Conservation (phyloP, 2,113 vertebrate species). For the Junco hyemalis region DNA sequence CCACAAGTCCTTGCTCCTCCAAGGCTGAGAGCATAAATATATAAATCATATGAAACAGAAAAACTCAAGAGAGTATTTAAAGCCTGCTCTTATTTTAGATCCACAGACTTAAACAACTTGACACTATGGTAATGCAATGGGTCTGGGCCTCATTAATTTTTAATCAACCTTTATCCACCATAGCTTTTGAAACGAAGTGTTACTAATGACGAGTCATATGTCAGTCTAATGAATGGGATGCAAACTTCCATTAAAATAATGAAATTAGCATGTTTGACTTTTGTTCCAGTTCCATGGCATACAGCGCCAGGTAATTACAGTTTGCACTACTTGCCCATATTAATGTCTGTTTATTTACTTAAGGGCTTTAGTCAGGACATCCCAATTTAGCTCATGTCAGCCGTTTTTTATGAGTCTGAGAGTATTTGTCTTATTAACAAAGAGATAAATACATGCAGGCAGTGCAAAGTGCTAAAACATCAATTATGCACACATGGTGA, state of each 20-base stretch:
- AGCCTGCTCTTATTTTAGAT: neutral
- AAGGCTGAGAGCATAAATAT: neutral
- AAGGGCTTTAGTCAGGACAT: conserved; percentile 61
- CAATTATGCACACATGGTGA: neutral
- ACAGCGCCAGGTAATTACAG: conserved; percentile 68
- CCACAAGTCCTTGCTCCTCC: neutral
- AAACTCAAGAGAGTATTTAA: neutral
- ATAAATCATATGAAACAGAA: neutral
- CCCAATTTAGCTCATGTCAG: conserved; percentile 59
- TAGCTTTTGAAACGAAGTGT: conserved; percentile 75
- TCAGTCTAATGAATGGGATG: conserved; percentile 76
- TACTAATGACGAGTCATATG: conserved; percentile 77
- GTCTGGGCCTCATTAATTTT: conserved; percentile 70
- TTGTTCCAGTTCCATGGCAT: conserved; percentile 62
- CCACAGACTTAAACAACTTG: neutral
- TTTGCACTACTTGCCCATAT: conserved; percentile 27
- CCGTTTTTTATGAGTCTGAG: conserved; percentile 47
- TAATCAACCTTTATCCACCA: conserved; percentile 75
- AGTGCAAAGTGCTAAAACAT: conserved; percentile 13
- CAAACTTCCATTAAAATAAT: conserved; percentile 77
- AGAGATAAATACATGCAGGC: conserved; percentile 39
- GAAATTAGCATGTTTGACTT: conserved; percentile 74
- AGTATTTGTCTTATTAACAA: conserved; percentile 54
- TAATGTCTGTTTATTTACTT: conserved; percentile 71
- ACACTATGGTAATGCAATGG: neutral